Evolutionary conservation across 2,113 vertebrate genomes (phyloP).

Genomic region (Syngnathus scovelli): DNA sequence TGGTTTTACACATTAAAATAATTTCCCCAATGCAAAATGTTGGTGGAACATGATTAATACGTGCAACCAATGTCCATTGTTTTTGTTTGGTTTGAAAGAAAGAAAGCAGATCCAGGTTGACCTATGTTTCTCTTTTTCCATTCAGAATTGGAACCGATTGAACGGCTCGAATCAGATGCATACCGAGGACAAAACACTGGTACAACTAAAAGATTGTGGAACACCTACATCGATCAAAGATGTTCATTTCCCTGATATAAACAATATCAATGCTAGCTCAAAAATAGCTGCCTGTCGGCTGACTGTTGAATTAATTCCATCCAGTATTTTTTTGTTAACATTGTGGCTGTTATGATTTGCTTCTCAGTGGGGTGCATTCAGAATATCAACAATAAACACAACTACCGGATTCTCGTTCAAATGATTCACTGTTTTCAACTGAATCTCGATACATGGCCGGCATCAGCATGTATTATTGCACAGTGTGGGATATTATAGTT

Average conservation of each 20-base stretch:
- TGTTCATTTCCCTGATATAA: background rate
- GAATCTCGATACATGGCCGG: background rate
- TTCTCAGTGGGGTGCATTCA: background rate
- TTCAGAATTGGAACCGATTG: background rate
- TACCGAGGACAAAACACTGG: background rate
- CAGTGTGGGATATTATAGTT: background rate
- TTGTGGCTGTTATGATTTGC: background rate
- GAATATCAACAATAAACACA: background rate
- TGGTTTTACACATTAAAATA: too few species aligned
- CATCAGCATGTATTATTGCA: background rate
- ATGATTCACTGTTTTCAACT: background rate
- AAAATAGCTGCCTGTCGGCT: too few species aligned
- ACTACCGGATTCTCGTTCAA: background rate
- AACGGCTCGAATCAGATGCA: background rate
- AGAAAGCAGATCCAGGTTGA: background rate
- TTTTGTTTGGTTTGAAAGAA: background rate
- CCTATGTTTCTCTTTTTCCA: background rate
- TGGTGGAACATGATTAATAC: too few species aligned
- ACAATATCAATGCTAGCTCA: background rate
- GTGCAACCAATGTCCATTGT: background rate
- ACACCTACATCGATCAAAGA: background rate
- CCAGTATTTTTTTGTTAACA: background rate
- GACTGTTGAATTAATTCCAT: too few species aligned
- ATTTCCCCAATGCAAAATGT: too few species aligned
- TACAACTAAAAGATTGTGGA: constrained; percentile 10